These are phyloP conservation scores for Hippopotamyrus pictus DNA, from an alignment of 2,797 vertebrate genomes.

Conservation along the genomic window DNA sequence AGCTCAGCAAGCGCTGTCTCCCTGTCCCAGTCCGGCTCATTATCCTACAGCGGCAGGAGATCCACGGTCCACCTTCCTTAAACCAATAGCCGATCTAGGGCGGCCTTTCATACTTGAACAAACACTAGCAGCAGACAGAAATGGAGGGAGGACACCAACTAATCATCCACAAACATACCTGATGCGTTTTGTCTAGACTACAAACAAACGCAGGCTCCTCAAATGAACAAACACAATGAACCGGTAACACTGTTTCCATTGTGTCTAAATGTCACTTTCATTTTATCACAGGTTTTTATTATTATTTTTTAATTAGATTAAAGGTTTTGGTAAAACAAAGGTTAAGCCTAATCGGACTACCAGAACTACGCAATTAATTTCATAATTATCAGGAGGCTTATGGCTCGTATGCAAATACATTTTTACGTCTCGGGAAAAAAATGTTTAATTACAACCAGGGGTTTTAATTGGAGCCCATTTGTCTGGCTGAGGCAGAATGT, in stretches of 20 bases:
- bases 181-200: not conserved
- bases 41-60: constrained; percentile 53
- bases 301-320: constrained; percentile 64
- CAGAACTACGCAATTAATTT: constrained; percentile 45
- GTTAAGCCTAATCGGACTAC: constrained; percentile 44
- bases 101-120: not conserved
- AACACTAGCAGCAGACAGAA: not conserved
- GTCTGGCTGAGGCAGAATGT: constrained; percentile 44
- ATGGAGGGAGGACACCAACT: not conserved
- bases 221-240: not conserved
- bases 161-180: not conserved
- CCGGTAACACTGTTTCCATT: constrained; percentile 58
- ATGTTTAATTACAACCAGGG: constrained; percentile 57
- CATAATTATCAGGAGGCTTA: constrained; percentile 54
- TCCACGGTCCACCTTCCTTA: constrained; percentile 3
- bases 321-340: constrained; percentile 53
- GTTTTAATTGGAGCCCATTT: constrained; percentile 46
- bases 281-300: constrained; percentile 42
- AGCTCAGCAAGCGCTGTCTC: constrained; percentile 43
- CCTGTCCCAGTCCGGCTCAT: constrained; percentile 65
- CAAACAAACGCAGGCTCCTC: not conserved
- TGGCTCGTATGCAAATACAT: constrained; percentile 63
- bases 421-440: constrained; percentile 60
- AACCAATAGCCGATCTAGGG: not conserved
- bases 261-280: constrained; percentile 55